These are phyloP conservation scores for Tragelaphus scriptus DNA, from an alignment of 2,113 vertebrate species.

Conservation along the genomic window DNA sequence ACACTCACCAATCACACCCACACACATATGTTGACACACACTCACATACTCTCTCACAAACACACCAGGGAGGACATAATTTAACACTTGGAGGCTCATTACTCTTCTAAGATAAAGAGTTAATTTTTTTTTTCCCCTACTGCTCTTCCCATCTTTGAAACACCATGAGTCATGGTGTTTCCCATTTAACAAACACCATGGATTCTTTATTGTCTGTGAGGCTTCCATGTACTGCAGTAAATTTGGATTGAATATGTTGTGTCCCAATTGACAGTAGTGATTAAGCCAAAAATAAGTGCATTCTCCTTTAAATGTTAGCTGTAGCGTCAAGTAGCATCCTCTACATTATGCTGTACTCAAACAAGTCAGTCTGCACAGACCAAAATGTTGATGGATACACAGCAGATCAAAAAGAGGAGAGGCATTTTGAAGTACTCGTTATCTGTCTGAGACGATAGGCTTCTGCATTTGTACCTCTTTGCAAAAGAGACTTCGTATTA, in stretches of 20 bases:
- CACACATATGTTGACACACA: not conserved
- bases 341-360: conserved; percentile 68
- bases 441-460: conserved; percentile 72
- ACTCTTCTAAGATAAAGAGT: conserved; percentile 65
- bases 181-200: conserved; percentile 64
- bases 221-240: conserved; percentile 76
- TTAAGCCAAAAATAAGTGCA: conserved; percentile 77
- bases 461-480: conserved; percentile 79
- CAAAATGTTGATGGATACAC: conserved; percentile 80
- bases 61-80: not conserved
- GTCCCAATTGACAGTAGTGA: conserved; percentile 77
- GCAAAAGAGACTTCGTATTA: conserved; percentile 75
- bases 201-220: conserved; percentile 76
- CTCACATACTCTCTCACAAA: not conserved
- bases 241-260: conserved; percentile 80
- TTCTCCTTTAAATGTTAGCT: conserved; percentile 81
- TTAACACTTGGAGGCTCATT: conserved; percentile 63
- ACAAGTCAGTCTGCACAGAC: conserved; percentile 73
- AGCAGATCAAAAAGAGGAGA: conserved; percentile 78
- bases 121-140: conserved; percentile 56
- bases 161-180: conserved; percentile 76
- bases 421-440: conserved; percentile 77
- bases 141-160: conserved; percentile 71
- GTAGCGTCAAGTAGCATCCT: conserved; percentile 63
- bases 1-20: not conserved